A percentile compares a stretch with the other conserved stretches of the same genome.
phyloP scores from a whole-genome alignment of 2,113 vertebrate species.

The Saccopteryx leptura region DNA sequence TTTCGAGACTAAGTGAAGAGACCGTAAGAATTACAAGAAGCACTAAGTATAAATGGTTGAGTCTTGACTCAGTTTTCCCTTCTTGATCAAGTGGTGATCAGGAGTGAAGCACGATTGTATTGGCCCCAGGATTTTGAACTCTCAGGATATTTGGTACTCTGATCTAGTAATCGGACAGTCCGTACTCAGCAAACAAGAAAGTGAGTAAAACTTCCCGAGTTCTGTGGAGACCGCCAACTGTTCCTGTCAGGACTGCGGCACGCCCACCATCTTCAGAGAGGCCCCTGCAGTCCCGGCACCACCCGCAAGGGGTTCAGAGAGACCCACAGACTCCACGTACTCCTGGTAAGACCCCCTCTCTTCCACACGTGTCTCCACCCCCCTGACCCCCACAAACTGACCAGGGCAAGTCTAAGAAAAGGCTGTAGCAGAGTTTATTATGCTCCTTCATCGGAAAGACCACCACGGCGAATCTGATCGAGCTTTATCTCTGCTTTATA shows the following conservation, averaged over 20 bases:
- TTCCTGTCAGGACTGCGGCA: background rate
- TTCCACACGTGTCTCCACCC: background rate
- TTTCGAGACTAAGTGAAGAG: constrained; percentile 45
- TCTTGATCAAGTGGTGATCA: background rate
- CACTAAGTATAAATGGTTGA: background rate
- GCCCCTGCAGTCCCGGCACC: fast-evolving
- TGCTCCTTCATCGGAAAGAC: background rate
- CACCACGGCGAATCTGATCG: fast-evolving
- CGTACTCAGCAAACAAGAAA: background rate
- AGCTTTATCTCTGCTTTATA: background rate
- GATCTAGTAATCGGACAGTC: background rate
- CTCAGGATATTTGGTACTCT: background rate
- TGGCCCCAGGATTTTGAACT: background rate
- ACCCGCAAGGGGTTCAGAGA: background rate
- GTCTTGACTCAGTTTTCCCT: background rate
- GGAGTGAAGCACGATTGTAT: background rate
- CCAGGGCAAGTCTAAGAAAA: background rate
- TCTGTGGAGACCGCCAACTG: background rate
- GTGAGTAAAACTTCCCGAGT: background rate
- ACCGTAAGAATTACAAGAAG: background rate
- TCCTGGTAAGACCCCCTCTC: background rate
- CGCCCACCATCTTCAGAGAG: background rate
- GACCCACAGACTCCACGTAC: fast-evolving
- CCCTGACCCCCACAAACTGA: background rate
- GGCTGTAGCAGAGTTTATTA: background rate